Base-by-base conservation (phyloP, 1,140 invertebrate genomes). In the Armadillidium nasatum region DNA sequence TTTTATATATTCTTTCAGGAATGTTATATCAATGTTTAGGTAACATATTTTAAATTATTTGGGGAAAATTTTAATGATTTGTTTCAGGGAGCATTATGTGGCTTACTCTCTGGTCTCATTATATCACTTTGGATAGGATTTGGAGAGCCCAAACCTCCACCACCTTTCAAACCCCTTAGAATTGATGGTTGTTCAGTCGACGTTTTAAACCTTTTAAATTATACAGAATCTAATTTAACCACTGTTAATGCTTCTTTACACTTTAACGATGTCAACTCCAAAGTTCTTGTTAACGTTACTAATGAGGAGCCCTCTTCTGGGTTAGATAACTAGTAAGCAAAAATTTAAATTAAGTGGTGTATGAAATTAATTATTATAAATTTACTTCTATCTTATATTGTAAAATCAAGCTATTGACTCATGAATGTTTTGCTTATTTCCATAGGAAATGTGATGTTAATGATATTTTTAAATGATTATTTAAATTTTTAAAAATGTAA, bases 121-220 rank as follows among this genome's bases (percentile, higher is more conserved):
- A 84, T 95, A 0, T 74, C 89, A 90, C 15, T 87, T 94, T 95
- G 92, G 92, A 91, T 95, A 75, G 94, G 92, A 71, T 94, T 96
- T 83, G 94, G 94, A 0, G 88, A 89, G 45, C 91, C 93, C 0
- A 90, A 90, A 78, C 92, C 92, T 0, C 82, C 85, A 0, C 78
- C 87, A 6, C 81, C 83, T 0, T 85, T 84, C n/a, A 85, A 93
- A 73, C 87, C 89, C 0, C 83, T 89, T 15, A 88, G 86, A 10
- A 87, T 80, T 22, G 82, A 82, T 23, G 83, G 82, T 7, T 85
- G 85, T 70, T 46, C 33, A 19, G 10, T 21, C 33, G 19, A 44
- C 7, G 72, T 45, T 19, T 46, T 60, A 11, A 43, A 11, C 50
- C 50, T 60, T 60, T 19, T 13, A 7, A 19, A 60, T 60, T 13